Evolutionary conservation across 2,797 vertebrate genomes (phyloP).

Genomic region (Oreochromis grahami): DNA sequence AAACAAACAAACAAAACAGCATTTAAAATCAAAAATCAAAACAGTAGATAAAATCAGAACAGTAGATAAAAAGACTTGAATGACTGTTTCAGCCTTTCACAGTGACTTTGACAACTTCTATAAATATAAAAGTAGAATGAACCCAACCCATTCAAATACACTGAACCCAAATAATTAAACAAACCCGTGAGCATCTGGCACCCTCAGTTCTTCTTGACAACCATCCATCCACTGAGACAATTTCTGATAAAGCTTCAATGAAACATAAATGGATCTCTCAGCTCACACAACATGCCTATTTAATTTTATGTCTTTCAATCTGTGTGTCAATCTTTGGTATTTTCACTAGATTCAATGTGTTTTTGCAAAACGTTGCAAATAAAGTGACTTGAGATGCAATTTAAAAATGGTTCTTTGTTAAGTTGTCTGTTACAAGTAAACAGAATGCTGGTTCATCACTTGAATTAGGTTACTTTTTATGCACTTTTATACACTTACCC

Average conservation of each 20-base stretch:
- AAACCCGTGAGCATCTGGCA: background rate
- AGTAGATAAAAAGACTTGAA: too few species aligned
- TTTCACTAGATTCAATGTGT: background rate
- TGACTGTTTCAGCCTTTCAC: background rate
- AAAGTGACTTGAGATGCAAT: too few species aligned
- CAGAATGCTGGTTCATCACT: too few species aligned
- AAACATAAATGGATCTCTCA: background rate
- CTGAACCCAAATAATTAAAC: background rate
- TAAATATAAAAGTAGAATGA: background rate
- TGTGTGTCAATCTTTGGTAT: background rate
- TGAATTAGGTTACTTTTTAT: background rate
- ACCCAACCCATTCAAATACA: background rate
- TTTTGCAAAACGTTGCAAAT: too few species aligned
- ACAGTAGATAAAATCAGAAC: too few species aligned
- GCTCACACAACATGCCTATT: background rate
- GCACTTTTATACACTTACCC: background rate
- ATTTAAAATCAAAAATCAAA: too few species aligned
- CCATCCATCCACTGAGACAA: background rate
- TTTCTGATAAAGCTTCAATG: background rate
- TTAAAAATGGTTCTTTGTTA: too few species aligned
- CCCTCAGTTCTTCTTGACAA: background rate
- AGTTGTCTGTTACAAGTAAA: too few species aligned
- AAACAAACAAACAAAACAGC: too few species aligned
- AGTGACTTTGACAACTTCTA: background rate
- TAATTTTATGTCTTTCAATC: background rate